Conservation (phyloP, 2,113 vertebrate genomes). For the Hystrix brachyura region DNA sequence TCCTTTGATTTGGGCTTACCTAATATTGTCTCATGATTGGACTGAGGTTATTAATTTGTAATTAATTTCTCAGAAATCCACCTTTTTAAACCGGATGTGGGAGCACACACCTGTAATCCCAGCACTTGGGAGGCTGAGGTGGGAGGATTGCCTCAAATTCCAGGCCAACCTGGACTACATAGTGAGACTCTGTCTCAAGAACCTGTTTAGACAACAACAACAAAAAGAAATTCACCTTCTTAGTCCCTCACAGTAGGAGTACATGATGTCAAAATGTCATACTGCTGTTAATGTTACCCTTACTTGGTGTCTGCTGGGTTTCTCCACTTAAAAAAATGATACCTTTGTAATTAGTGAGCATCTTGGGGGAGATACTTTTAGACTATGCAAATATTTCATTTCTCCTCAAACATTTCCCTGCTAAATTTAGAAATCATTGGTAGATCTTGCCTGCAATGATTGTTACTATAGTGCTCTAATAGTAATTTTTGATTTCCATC, state of each 20-base stretch:
- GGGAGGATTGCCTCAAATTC: background rate
- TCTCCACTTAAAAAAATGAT: background rate
- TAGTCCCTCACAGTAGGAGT: too few relatives aligned
- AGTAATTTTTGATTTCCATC: constrained; percentile 1
- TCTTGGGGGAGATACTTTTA: background rate
- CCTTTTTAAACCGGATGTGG: background rate
- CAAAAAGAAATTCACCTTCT: background rate
- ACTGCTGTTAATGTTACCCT: background rate
- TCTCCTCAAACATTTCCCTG: background rate
- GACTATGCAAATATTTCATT: background rate
- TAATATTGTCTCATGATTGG: background rate
- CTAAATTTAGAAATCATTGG: background rate
- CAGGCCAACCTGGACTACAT: too few relatives aligned
- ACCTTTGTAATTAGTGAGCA: background rate
- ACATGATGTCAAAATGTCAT: background rate
- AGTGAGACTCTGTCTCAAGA: too few relatives aligned
- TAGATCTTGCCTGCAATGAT: background rate
- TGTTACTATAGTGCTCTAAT: background rate
- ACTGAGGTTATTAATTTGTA: background rate
- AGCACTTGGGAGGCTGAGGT: background rate
- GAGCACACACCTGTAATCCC: background rate
- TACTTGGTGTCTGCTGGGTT: background rate
- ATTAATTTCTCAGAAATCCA: background rate
- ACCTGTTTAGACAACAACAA: too few relatives aligned
- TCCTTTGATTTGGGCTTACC: background rate